phyloP scores from a whole-genome alignment of 2,113 vertebrate species.

The Mobula birostris region DNA sequence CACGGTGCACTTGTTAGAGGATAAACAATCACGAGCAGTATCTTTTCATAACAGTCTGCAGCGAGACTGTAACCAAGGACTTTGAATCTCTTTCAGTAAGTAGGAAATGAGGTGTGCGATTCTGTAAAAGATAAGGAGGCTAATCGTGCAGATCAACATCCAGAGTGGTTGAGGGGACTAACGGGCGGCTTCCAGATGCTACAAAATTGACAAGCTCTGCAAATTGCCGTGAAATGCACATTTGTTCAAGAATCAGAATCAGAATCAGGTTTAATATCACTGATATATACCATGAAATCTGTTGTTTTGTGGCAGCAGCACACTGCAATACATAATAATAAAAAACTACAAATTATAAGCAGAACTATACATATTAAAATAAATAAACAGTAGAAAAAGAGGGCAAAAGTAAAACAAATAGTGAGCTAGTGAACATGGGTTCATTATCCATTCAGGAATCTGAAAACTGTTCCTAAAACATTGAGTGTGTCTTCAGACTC shows the following conservation, averaged over 20 bases:
- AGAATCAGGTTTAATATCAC: no score
- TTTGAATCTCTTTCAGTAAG: background rate
- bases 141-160: background rate
- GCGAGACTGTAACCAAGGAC: background rate
- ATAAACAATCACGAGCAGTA: background rate
- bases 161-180: background rate
- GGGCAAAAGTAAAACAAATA: no score
- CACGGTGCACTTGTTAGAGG: background rate
- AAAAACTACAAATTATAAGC: no score
- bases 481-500: no score
- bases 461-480: no score
- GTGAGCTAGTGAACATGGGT: no score
- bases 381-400: no score
- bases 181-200: background rate
- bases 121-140: conserved; percentile 12
- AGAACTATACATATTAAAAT: no score
- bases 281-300: no score
- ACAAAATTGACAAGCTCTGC: background rate
- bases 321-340: no score
- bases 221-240: background rate
- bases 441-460: no score
- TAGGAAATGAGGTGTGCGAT: conserved; percentile 24
- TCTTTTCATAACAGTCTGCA: background rate
- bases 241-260: background rate
- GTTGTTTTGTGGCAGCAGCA: no score